Base-by-base conservation (phyloP, 1,140 invertebrate genomes). In the Chlorops oryzae region DNA sequence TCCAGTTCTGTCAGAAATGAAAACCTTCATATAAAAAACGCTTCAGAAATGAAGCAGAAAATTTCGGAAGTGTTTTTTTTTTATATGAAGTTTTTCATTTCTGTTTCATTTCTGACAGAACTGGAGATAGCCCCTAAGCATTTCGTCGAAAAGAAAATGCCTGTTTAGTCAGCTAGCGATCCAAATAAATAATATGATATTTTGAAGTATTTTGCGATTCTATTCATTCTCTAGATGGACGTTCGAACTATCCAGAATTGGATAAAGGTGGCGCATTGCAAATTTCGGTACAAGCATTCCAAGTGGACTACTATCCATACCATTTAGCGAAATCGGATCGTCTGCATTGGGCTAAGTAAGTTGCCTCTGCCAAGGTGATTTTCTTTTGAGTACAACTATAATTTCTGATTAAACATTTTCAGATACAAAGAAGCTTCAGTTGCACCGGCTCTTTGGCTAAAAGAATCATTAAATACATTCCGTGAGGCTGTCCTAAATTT, bases 291-390 rank as follows among this genome's bases (percentile, higher is more conserved):
- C 79, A 83, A n/a, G 81, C 86, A 67, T 86, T 98, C 66, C 86
- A 93, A 70, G 76, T 98, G 9, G 96, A 98, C 74, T 90, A 93
- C 67, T 99, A 98, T 77, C 96, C 96, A 0, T 98, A 96, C 77
- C 92, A 97, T 73, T 81, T 92, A 61, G 92, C 93, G 49, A 82
- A 85, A 64, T 83, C 85, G 9, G 87, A 88, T 71, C 78, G 92
- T 55, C 83, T 86, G 56, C 88, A 92, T 73, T 98, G 93, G 94
- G 81, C 86, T 17, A 82, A 82, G 28, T 82, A 81, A n/a, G 54
- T 74, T 4, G 18, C 18, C n/a, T 15, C 3, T 15, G 17, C 13
- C 39, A 23, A 17, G 42, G 37, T 34, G 34, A 18, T 23, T 27
- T 50, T 41, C n/a, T 20, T 38, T 27, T 13, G 18, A 40, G 22